These are phyloP conservation scores for Callinectes sapidus DNA, from an alignment of 2,888 invertebrate species.

Conservation along the genomic window DNA sequence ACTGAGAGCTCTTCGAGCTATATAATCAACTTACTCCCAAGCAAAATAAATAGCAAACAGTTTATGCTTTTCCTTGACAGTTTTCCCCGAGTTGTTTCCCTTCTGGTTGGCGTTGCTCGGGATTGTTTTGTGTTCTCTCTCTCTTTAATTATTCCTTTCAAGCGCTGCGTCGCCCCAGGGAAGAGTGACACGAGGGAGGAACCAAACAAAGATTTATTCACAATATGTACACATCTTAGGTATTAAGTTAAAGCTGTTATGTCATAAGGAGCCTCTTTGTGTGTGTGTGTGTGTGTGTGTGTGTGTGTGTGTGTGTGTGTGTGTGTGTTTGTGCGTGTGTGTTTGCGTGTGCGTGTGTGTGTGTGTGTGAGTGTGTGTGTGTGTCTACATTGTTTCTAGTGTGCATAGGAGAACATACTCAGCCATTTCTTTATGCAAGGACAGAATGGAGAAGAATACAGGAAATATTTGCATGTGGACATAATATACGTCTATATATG, in stretches of 20 bases:
- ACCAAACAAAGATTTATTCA: slow-evolving; percentile 37
- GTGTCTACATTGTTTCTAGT: neutral
- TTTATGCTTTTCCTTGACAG: neutral
- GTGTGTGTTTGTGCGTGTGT: neutral
- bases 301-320: slow-evolving; percentile 14
- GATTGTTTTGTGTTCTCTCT: neutral
- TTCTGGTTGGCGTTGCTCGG: neutral
- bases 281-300: slow-evolving; percentile 16
- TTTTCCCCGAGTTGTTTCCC: neutral
- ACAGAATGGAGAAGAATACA: neutral
- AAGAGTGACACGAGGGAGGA: slow-evolving; percentile 13
- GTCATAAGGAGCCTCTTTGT: slow-evolving; percentile 14
- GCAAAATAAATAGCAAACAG: neutral
- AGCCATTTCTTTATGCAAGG: slow-evolving; percentile 18
- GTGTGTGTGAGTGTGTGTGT: slow-evolving; percentile 42
- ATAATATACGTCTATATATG: neutral
- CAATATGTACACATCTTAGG: neutral
- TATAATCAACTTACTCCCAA: neutral
- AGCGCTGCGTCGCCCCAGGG: neutral
- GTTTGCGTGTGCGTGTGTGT: neutral
- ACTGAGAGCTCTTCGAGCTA: neutral
- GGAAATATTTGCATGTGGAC: neutral
- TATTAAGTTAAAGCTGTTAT: neutral
- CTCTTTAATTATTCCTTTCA: slow-evolving; percentile 22
- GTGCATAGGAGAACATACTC: neutral